phyloP scores from a whole-genome alignment of 2,797 vertebrate species.

The Sarcoramphus papa region DNA sequence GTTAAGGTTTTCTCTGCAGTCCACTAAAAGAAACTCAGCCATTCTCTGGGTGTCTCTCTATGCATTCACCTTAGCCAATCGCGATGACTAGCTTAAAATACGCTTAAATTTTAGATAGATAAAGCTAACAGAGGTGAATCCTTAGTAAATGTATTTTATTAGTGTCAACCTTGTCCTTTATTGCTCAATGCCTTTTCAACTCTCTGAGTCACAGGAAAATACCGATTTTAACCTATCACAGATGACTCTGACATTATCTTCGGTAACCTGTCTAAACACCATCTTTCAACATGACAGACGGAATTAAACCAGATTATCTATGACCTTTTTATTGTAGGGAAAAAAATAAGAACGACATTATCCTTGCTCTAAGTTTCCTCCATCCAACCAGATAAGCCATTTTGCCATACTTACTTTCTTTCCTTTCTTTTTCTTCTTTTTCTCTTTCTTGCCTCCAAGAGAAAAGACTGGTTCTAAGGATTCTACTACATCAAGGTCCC shows the following conservation, averaged over 20 bases:
- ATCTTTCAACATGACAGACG: neutral
- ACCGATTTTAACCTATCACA: neutral
- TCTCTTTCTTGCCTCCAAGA: constrained; percentile 84
- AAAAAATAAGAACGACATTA: neutral
- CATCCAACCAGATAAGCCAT: neutral
- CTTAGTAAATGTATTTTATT: neutral
- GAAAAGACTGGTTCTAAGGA: constrained; percentile 93
- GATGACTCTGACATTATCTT: neutral
- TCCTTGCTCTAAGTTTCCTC: neutral
- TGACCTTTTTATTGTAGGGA: neutral
- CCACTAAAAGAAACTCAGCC: neutral
- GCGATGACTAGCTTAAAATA: neutral
- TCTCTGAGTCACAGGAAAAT: neutral
- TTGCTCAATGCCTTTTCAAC: neutral
- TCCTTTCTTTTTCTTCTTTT: constrained; percentile 89
- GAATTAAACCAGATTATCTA: neutral
- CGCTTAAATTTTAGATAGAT: neutral
- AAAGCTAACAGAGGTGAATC: neutral
- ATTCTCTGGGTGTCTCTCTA: neutral
- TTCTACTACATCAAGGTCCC: constrained; percentile 96
- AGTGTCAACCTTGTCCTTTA: neutral
- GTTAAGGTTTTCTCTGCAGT: neutral
- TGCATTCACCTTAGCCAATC: neutral
- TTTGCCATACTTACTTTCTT: constrained; percentile 81
- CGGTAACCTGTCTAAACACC: neutral